Evolutionary conservation across 2,888 invertebrate genomes (phyloP).

Genomic region (Nasonovia ribisnigri): DNA sequence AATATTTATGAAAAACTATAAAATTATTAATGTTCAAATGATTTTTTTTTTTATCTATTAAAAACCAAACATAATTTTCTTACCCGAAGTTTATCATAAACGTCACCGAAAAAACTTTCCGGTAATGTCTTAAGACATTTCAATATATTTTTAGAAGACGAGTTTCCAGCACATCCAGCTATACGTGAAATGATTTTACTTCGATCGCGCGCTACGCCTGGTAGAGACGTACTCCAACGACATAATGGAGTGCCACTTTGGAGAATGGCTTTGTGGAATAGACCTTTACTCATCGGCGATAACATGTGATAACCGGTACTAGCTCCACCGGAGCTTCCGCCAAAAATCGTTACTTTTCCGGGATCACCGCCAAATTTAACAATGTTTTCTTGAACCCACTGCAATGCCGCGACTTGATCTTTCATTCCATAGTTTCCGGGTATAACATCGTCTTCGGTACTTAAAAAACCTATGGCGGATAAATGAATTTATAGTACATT

Average conservation of each 20-base stretch:
- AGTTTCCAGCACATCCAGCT: constrained; percentile 67
- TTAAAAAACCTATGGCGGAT: constrained; percentile 63
- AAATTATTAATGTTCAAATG: neutral
- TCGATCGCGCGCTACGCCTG: constrained; percentile 75
- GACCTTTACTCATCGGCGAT: constrained; percentile 69
- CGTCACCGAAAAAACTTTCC: constrained; percentile 6
- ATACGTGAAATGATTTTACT: constrained; percentile 77
- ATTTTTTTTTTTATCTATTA: neutral
- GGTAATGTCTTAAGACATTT: constrained; percentile 53
- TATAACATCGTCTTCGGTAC: constrained; percentile 64
- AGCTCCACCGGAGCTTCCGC: constrained; percentile 66
- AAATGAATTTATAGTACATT: neutral
- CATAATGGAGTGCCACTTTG: constrained; percentile 80
- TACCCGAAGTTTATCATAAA: constrained; percentile 24
- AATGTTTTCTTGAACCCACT: constrained; percentile 66
- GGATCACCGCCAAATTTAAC: constrained; percentile 64
- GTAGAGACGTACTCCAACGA: constrained; percentile 71
- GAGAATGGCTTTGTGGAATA: constrained; percentile 77
- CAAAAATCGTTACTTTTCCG: constrained; percentile 66
- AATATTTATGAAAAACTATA: neutral
- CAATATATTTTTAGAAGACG: neutral
- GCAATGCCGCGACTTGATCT: constrained; percentile 63
- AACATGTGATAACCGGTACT: constrained; percentile 58
- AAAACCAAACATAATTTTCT: neutral
- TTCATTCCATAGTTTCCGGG: constrained; percentile 66